Evolutionary conservation across 53 echinoderm and acorn worm genomes (phyloP).

Genomic region (Apostichopus leukothele): DNA sequence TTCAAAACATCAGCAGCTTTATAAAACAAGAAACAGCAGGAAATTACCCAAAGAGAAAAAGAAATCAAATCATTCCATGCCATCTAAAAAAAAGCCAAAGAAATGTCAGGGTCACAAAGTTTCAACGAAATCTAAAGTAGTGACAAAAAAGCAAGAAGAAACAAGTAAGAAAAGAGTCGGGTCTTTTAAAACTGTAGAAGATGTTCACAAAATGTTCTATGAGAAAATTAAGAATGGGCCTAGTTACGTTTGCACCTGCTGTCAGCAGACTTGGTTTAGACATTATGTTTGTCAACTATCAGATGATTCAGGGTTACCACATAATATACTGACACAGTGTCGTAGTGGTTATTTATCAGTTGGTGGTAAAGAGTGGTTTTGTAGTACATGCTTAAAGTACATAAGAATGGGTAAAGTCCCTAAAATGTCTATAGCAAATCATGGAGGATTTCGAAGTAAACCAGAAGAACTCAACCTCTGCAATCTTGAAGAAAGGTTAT

Average conservation of each 20-base stretch:
- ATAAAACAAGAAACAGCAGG: too few species aligned
- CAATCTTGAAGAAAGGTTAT: slow-evolving; percentile 51
- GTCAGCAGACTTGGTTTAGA: slow-evolving; percentile 49
- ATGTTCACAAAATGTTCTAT: too few species aligned
- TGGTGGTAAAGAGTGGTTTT: slow-evolving; percentile 47
- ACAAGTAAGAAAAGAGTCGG: too few species aligned
- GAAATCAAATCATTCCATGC: too few species aligned
- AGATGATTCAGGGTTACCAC: background rate
- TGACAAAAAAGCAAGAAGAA: too few species aligned
- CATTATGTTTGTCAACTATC: slow-evolving; percentile 19
- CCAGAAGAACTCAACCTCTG: slow-evolving; percentile 39
- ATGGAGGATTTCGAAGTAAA: slow-evolving; percentile 25
- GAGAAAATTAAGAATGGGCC: slow-evolving; percentile 1
- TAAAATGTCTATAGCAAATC: slow-evolving; percentile 34
- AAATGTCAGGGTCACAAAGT: too few species aligned
- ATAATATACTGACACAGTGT: background rate
- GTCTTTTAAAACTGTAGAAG: too few species aligned
- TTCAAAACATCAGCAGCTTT: too few species aligned
- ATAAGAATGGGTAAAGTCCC: slow-evolving; percentile 32
- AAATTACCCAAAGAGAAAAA: too few species aligned
- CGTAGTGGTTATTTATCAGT: slow-evolving; percentile 7
- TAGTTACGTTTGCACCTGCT: slow-evolving; percentile 46
- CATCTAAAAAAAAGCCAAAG: too few species aligned
- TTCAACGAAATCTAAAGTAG: too few species aligned
- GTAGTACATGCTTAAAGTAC: slow-evolving; percentile 36